These are phyloP conservation scores for Dynastes hyllus DNA, from an alignment of 2,888 invertebrate genomes.

Conservation along the genomic window DNA sequence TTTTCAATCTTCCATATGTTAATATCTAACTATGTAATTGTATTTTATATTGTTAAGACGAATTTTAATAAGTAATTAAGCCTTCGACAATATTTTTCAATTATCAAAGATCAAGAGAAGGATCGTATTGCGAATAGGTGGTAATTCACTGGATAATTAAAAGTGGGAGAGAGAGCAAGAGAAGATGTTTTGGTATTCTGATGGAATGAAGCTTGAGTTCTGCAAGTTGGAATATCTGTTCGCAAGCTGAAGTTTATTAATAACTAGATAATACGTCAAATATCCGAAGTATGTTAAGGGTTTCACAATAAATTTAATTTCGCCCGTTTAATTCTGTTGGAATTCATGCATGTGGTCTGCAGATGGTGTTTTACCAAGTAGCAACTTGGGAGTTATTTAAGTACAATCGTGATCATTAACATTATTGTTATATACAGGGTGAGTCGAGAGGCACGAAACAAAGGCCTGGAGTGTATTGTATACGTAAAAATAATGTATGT, in stretches of 20 bases:
- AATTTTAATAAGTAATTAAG: no score
- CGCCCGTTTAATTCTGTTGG: neutral
- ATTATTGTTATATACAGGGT: no score
- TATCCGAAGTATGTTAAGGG: neutral
- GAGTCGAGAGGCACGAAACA: no score
- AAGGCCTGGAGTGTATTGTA: no score
- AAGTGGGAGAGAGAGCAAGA: neutral
- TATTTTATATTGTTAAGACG: no score
- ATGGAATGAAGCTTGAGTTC: neutral
- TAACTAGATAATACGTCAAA: neutral
- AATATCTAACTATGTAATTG: no score
- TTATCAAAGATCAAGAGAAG: neutral
- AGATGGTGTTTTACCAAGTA: neutral
- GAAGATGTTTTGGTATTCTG: neutral
- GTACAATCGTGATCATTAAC: no score
- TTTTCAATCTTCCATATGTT: no score
- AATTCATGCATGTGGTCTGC: neutral
- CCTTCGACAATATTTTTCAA: no score
- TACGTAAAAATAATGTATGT: no score
- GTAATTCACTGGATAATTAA: neutral
- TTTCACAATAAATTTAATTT: slow-evolving; percentile 9
- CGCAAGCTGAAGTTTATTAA: neutral
- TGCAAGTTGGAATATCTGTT: neutral
- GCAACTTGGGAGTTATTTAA: neutral
- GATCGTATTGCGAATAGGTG: neutral